Evolutionary conservation across 23 tunicate genomes (phyloP), one percentile per base, ranked within the genome.

Genomic region (Halocynthia aurantium): DNA sequence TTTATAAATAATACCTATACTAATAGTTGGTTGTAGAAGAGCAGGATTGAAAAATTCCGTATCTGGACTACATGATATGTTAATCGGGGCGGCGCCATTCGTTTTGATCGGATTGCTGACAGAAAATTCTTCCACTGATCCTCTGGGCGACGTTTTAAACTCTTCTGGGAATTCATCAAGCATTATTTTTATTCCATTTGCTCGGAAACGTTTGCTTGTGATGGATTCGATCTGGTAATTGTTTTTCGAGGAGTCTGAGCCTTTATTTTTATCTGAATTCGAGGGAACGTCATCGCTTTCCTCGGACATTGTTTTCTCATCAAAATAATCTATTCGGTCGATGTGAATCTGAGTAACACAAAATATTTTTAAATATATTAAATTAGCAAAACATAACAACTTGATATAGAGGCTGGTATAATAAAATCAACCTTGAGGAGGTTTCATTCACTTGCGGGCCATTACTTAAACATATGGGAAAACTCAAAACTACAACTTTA

Each of bases 151-250:
- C n/a, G 64, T 50, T 15, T 53, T 15, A 0, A 20, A 20, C 11
- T 51, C 51, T 10, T 50, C 78, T 10, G 50, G 55, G 13, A 53
- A 52, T 74, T 74, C 78, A 74, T 55, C 78, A 5, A 74, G 8
- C 8, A 74, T 8, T 74, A 74, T 55, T 13, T 55, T 56, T 8
- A 85, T 50, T 18, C 90, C 90, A 72, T 84, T 67, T 7, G 73
- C 72, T 5, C 78, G 73, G 52, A 85, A 85, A 20, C 72, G 77
- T 67, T 85, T 85, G 73, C 84, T 71, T 13, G 90, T 54, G 51
- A 74, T 50, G 22, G 22, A 21, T 15, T 74, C 78, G 18, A 12
- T 67, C 21, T 74, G 62, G 78, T 74, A 8, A 53, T 55, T 52
- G 20, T 22, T 13, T 74, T 63, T 8, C 50, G 72, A 75, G 56